These are phyloP conservation scores for Heliconius melpomene DNA, from an alignment of 1,140 invertebrate species.

Conservation along the genomic window DNA sequence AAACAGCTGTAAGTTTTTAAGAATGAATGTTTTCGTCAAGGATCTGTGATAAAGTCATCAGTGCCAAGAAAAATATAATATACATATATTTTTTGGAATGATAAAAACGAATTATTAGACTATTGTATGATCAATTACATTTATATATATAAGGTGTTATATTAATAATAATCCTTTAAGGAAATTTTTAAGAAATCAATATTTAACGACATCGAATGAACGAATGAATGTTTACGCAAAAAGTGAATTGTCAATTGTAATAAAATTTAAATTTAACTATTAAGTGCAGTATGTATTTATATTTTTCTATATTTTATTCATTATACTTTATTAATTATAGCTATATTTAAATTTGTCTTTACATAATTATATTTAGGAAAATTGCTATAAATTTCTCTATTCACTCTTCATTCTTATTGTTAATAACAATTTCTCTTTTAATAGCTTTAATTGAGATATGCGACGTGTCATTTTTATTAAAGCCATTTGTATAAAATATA, in stretches of 20 bases:
- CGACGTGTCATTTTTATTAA: no score
- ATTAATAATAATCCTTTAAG: not conserved
- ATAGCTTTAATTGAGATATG: no score
- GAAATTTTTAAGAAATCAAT: not conserved
- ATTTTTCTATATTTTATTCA: no score
- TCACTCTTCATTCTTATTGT: no score
- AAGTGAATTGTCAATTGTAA: slow-evolving; percentile 3
- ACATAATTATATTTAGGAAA: no score
- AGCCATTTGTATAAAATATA: no score
- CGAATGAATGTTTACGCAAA: not conserved
- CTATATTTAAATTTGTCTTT: no score
- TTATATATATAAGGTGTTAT: slow-evolving; percentile 12
- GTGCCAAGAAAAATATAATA: slow-evolving; percentile 44
- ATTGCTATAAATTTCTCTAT: no score
- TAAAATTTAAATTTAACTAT: not conserved
- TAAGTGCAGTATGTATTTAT: no score
- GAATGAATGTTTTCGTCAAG: slow-evolving; percentile 41
- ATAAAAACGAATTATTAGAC: slow-evolving; percentile 44
- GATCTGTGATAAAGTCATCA: slow-evolving; percentile 49
- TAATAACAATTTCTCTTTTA: no score
- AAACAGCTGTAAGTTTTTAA: not conserved
- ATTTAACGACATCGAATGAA: not conserved
- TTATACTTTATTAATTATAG: no score
- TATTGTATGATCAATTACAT: slow-evolving; percentile 13
- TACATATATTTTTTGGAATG: slow-evolving; percentile 38